A percentile compares a stretch with the other conserved stretches of the same genome.
Evolutionary conservation across 2,113 vertebrate species (phyloP).

Genomic region (Forbesichthys papilliferus): DNA sequence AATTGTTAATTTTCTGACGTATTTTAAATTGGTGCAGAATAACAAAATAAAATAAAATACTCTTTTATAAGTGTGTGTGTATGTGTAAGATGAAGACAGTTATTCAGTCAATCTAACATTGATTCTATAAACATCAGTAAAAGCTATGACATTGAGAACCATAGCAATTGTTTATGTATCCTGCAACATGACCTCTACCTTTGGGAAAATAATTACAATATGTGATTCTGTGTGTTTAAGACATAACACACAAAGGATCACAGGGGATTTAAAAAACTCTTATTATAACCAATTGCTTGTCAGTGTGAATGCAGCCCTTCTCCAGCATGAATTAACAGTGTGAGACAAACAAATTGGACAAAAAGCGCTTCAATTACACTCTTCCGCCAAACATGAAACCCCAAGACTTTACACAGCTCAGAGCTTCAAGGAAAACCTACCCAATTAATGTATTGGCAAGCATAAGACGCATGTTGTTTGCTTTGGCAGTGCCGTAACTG

Average conservation of each 20-base stretch:
- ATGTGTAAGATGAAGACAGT: no score
- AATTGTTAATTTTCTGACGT: no score
- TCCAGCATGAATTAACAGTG: not conserved
- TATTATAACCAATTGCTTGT: not conserved
- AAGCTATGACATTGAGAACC: no score
- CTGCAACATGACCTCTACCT: no score
- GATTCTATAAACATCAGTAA: no score
- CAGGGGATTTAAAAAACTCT: not conserved
- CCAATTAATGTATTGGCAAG: not conserved
- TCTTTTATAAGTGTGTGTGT: no score
- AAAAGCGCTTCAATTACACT: not conserved
- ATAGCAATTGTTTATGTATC: no score
- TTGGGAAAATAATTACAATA: no score
- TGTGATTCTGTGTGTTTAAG: no score
- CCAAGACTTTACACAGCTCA: conserved; percentile 18
- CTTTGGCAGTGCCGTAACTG: not conserved
- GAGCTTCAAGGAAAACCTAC: not conserved
- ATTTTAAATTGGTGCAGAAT: no score
- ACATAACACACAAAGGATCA: not conserved
- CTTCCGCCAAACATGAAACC: not conserved
- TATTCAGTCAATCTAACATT: no score
- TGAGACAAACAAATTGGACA: not conserved
- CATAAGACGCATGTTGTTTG: not conserved
- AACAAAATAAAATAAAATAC: no score
- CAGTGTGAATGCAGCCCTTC: not conserved